These are phyloP conservation scores for Tamias sibiricus DNA, from an alignment of 2,113 vertebrate species.

Conservation along the genomic window DNA sequence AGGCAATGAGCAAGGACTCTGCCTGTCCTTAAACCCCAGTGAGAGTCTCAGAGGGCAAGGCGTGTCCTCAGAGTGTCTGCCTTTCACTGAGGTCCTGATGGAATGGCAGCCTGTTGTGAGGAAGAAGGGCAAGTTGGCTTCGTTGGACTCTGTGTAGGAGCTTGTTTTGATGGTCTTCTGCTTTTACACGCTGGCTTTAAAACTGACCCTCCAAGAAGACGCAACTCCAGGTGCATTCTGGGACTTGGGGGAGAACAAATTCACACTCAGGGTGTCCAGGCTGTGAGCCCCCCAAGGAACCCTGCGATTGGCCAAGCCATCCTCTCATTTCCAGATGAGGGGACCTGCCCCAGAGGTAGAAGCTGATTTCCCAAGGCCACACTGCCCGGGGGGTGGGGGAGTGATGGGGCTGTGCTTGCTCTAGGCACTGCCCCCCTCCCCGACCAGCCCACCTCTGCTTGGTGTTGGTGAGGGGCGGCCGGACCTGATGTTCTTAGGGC, in stretches of 20 bases:
- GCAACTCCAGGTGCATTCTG: background rate
- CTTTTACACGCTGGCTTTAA: background rate
- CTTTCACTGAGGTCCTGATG: background rate
- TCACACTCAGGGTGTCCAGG: background rate
- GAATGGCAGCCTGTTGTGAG: fast-evolving
- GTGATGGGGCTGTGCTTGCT: background rate
- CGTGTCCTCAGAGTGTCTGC: fast-evolving
- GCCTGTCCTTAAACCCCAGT: background rate
- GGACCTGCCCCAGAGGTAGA: background rate
- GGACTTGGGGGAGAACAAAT: background rate
- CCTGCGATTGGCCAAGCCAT: no score
- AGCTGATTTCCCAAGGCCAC: background rate
- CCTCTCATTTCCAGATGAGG: background rate
- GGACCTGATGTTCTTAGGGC: background rate
- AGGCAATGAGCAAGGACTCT: fast-evolving
- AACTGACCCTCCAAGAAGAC: background rate
- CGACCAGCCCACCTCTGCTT: no score
- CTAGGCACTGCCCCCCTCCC: background rate
- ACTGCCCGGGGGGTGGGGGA: background rate
- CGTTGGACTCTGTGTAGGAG: fast-evolving
- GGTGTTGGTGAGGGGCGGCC: background rate
- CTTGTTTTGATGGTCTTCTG: no score
- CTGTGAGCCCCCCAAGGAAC: background rate
- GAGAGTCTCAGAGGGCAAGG: background rate
- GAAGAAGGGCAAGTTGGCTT: background rate